Percentiles rank a stretch among this genome's conserved stretches.
phyloP scores from a whole-genome alignment of 2,888 invertebrate genomes.

The Andricus curvator region DNA sequence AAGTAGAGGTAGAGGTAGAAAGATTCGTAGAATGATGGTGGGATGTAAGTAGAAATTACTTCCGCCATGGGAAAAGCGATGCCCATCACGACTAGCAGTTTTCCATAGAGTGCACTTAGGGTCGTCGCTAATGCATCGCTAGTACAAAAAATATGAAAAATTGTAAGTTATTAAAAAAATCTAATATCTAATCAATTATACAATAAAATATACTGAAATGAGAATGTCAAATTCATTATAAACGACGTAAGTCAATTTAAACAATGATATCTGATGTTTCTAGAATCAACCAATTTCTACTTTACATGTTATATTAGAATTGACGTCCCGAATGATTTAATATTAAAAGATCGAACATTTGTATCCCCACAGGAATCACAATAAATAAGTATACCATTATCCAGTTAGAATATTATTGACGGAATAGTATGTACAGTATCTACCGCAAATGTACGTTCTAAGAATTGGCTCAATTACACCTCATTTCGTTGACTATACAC shows the following conservation, averaged over 20 bases:
- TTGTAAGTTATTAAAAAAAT: neutral
- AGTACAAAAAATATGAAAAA: conserved; percentile 24
- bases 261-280: neutral
- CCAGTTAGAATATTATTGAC: conserved; percentile 45
- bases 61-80: conserved; percentile 97
- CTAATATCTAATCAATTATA: too few relatives aligned
- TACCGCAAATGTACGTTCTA: conserved; percentile 55
- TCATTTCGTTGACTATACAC: conserved; percentile 65
- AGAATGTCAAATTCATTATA: neutral
- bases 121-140: conserved; percentile 94
- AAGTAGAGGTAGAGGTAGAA: conserved; percentile 93
- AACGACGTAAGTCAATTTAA: neutral
- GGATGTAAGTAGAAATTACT: conserved; percentile 96
- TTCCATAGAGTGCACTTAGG: conserved; percentile 95
- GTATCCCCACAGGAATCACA: conserved; percentile 31
- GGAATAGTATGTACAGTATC: conserved; percentile 42
- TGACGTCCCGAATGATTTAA: neutral
- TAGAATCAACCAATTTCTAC: neutral
- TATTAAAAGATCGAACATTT: neutral
- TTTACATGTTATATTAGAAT: neutral
- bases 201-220: too few relatives aligned
- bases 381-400: conserved; percentile 48
- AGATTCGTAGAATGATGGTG: conserved; percentile 95
- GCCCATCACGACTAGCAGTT: conserved; percentile 95
- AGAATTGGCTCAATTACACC: conserved; percentile 75